Percentiles rank a stretch among this genome's conserved stretches.
Evolutionary conservation across 1,140 invertebrate species (phyloP).

Genomic region (Diprion similis): DNA sequence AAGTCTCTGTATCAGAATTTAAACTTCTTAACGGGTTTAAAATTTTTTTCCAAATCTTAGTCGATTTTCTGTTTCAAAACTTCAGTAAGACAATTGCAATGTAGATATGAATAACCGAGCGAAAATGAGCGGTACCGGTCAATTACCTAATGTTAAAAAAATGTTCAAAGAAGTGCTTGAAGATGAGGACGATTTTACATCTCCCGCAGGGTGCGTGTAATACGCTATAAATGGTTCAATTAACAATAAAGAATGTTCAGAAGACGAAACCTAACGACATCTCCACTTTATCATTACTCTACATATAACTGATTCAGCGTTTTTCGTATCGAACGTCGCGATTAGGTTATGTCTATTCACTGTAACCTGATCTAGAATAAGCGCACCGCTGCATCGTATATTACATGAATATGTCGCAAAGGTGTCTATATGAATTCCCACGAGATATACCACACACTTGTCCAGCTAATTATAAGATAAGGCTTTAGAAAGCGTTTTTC

Average conservation of each 20-base stretch:
- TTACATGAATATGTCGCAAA: too few relatives aligned
- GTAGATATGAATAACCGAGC: neutral
- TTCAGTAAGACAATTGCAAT: neutral
- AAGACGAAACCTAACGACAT: too few relatives aligned
- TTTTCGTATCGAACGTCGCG: conserved; percentile 10
- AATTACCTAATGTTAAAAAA: conserved; percentile 45
- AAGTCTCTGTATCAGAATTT: too few relatives aligned
- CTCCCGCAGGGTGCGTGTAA: conserved; percentile 39
- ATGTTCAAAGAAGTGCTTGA: conserved; percentile 41
- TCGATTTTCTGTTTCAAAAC: conserved; percentile 8
- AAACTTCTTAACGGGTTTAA: too few relatives aligned
- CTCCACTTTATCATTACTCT: conserved; percentile 8
- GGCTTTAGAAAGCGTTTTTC: too few relatives aligned
- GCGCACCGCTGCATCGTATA: too few relatives aligned
- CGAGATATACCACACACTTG: too few relatives aligned
- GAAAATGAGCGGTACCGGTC: conserved; percentile 39
- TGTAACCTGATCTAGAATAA: neutral
- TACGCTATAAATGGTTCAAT: too few relatives aligned
- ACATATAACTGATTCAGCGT: conserved; percentile 9
- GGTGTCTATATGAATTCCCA: too few relatives aligned
- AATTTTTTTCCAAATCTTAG: neutral
- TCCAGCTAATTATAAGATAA: neutral
- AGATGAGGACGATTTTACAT: conserved; percentile 44
- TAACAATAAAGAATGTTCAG: too few relatives aligned
- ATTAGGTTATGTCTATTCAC: conserved; percentile 7